These are phyloP conservation scores for Agrochola litura DNA, from an alignment of 2,888 invertebrate genomes.

Conservation along the genomic window DNA sequence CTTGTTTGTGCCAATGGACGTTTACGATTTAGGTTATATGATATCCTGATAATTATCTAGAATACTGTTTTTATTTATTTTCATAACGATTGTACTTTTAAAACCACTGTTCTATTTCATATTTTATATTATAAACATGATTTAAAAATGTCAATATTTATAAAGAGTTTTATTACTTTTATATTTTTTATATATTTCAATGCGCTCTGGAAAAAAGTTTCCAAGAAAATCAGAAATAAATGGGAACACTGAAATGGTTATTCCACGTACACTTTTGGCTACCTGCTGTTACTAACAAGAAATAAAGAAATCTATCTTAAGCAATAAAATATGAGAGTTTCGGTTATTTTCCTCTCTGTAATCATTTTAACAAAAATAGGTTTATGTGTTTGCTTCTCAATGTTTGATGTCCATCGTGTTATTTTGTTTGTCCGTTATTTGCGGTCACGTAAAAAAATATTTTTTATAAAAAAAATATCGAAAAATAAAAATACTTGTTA, in stretches of 20 bases:
- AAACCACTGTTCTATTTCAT: neutral
- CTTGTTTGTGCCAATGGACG: slow-evolving; percentile 44
- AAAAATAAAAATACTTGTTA: neutral
- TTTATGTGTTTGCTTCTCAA: slow-evolving; percentile 51
- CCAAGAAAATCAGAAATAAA: neutral
- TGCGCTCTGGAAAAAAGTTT: neutral
- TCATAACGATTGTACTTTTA: neutral
- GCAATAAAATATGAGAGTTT: slow-evolving; percentile 30
- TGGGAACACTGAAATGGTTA: neutral
- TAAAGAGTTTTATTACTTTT: neutral
- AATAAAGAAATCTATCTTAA: neutral
- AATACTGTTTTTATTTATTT: neutral
- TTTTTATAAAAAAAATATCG: neutral
- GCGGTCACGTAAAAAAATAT: neutral
- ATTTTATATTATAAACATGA: too few species aligned
- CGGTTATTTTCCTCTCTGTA: slow-evolving; percentile 29
- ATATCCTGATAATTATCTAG: slow-evolving; percentile 4
- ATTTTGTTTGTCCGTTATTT: slow-evolving; percentile 17
- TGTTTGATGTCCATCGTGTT: slow-evolving; percentile 26
- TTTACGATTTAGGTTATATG: slow-evolving; percentile 42
- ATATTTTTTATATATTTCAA: slow-evolving; percentile 23
- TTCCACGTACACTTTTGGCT: neutral
- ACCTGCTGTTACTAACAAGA: slow-evolving; percentile 20
- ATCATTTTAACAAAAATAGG: slow-evolving; percentile 48
- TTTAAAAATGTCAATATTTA: neutral